These are phyloP conservation scores for Aphidoletes aphidimyza DNA, from an alignment of 2,888 invertebrate species.

Conservation along the genomic window DNA sequence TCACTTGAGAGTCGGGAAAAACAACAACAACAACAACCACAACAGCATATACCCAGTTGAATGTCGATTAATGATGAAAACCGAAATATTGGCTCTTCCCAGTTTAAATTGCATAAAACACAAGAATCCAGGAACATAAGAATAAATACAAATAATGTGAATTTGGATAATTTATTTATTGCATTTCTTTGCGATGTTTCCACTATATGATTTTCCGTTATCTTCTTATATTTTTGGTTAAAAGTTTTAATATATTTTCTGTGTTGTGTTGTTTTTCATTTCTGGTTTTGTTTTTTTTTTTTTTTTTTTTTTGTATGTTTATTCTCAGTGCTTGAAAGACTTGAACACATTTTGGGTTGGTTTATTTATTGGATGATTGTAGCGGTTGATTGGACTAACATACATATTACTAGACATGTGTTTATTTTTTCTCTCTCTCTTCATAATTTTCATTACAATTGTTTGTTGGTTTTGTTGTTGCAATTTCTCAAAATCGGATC, in stretches of 20 bases:
- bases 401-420: background rate
- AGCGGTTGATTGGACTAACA: constrained; percentile 18
- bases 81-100: too few relatives aligned
- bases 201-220: background rate
- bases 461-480: background rate
- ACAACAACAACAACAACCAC: background rate
- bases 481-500: too few relatives aligned
- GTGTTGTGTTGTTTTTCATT: background rate
- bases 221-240: background rate
- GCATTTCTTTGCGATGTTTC: constrained; percentile 16
- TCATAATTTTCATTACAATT: background rate
- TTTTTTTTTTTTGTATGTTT: background rate
- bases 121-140: background rate
- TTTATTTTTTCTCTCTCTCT: too few relatives aligned
- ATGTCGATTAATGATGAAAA: background rate
- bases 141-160: background rate
- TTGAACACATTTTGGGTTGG: constrained; percentile 36
- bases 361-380: constrained; percentile 31
- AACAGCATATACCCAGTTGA: too few relatives aligned
- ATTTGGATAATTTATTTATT: constrained; percentile 31
- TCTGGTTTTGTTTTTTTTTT: background rate
- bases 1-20: background rate
- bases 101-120: background rate
- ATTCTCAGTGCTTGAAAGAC: constrained; percentile 8
- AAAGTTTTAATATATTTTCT: background rate